Evolutionary conservation across 2,888 invertebrate species (phyloP), one percentile per base, ranked within the genome.

Genomic region (Drosophila hawaiiensis): DNA sequence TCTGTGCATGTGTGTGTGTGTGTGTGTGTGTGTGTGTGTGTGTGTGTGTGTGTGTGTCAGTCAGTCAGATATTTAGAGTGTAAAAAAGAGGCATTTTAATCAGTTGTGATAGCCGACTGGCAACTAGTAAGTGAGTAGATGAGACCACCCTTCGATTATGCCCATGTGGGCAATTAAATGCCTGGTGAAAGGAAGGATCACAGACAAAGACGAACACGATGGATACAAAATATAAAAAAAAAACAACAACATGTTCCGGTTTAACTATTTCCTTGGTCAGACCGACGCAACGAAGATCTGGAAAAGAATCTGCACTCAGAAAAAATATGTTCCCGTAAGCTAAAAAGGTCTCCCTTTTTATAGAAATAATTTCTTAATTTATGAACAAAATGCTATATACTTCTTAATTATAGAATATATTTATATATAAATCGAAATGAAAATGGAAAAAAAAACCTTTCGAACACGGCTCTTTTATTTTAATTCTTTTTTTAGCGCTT

Each of bases 281-380:
- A 31, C 9, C 2, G 31, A 31, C 31, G 31, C 31, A 31, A 4
- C 33, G 33, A 12, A n/a, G 6, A 43, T 43, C 12, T 43, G 22
- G 6, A 6, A n/a, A 47, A 47, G 14, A 22, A 7, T 22, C 7
- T 47, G 43, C 43, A 47, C 22, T 47, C 7, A 14, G 22, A 22
- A 14, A 22, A 47, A 22, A 22, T 7, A 1, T n/a, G 4, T 10
- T n/a, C 0, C 41, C n/a, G 10, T 4, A 12, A 41, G 41, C 41
- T n/a, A 1, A 2, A 41, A n/a, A n/a, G 4, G 10, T n/a, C 0
- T 4, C 2, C 10, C 4, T n/a, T 0, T 10, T 41, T 41, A 4
- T n/a, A 10, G 1, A n/a, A 41, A n/a, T 41, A 41, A 41, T 47
- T n/a, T 41, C 10, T 4, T 4, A n/a, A 41, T n/a, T 19, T 41